Evolutionary conservation across 2,888 invertebrate genomes (phyloP).

Genomic region (Coelogynopora nodosa): DNA sequence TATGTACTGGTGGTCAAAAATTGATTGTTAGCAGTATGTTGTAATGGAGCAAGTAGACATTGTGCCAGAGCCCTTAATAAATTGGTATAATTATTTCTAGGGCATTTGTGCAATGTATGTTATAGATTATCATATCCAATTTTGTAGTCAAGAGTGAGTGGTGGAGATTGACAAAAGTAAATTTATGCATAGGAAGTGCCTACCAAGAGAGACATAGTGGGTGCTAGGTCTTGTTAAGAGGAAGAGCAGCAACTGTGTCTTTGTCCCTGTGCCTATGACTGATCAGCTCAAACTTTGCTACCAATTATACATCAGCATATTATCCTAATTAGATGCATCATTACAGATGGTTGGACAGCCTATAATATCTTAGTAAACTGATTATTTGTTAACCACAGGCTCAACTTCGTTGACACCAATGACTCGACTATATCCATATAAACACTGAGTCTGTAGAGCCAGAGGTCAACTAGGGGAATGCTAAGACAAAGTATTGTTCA

Average conservation of each 20-base stretch:
- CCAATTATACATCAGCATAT: neutral
- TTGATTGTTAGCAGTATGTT: neutral
- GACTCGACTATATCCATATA: no score
- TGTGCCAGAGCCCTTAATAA: neutral
- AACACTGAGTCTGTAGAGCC: no score
- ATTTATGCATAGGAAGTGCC: neutral
- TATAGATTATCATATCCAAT: neutral
- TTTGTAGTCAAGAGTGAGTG: neutral
- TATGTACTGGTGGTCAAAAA: neutral
- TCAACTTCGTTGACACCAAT: neutral
- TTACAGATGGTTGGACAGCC: neutral
- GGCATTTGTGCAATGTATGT: neutral
- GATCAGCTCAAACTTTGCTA: neutral
- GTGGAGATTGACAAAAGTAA: neutral
- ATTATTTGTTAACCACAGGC: neutral
- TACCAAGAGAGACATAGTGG: neutral
- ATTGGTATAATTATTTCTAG: neutral
- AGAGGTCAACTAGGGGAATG: neutral
- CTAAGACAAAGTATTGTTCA: neutral
- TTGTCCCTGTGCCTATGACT: neutral
- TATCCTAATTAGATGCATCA: neutral
- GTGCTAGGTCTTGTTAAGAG: neutral
- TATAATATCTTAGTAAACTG: neutral
- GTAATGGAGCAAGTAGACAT: neutral
- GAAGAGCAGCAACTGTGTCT: neutral